phyloP scores from a whole-genome alignment of 2,113 vertebrate species.

The Callocephalon fimbriatum region DNA sequence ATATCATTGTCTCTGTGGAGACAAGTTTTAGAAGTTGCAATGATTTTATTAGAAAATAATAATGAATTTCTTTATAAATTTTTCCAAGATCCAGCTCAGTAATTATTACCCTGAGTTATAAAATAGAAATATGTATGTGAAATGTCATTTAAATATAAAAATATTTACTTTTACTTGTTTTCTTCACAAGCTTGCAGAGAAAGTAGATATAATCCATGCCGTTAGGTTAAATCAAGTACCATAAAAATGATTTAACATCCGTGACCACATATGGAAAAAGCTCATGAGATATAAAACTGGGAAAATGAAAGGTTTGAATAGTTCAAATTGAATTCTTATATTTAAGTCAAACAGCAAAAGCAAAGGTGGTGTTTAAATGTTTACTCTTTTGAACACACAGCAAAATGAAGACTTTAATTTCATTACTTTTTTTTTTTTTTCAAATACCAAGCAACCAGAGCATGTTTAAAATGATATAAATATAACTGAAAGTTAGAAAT shows the following conservation, averaged over 20 bases:
- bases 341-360: not conserved
- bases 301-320: not conserved
- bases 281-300: not conserved
- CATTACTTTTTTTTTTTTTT: not conserved
- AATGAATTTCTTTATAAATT: not conserved
- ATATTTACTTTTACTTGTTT: not conserved
- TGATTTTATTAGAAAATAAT: not conserved
- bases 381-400: not conserved
- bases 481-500: not conserved
- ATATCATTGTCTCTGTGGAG: constrained; percentile 6
- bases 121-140: not conserved
- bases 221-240: not conserved
- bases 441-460: not conserved
- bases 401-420: not conserved
- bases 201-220: not conserved
- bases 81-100: not conserved
- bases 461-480: not conserved
- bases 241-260: not conserved
- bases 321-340: not conserved
- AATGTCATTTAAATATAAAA: not conserved
- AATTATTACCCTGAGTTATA: not conserved
- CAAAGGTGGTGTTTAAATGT: not conserved
- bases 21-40: constrained; percentile 8
- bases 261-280: accelerated
- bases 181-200: not conserved